Base-by-base conservation (phyloP, 2,888 invertebrate species). In the Anagyrus pseudococci region DNA sequence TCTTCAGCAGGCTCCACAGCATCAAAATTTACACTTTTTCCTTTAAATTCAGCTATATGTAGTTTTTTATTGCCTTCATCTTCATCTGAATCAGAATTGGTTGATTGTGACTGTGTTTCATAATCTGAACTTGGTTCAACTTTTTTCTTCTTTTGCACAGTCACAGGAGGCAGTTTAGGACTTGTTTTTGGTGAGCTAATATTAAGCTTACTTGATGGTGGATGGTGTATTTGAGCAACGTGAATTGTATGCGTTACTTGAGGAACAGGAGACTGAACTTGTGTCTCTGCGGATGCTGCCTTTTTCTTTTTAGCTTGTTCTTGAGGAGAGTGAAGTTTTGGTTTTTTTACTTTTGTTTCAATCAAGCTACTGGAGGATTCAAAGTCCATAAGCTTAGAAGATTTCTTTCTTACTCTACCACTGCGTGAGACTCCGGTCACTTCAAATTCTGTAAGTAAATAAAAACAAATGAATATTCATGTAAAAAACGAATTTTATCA, bases 371-470 rank as follows among this genome's bases (percentile, higher is more conserved):
- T 62, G n/a, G 92, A 91, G 0, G 93, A 93, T 78, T 94, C 93
- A 82, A 96, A 97, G 80, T 96, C 97, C 83, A 94, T 89, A 48
- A 98, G 84, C 79, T 97, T 96, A 0, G 96, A 95, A 22, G 96
- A 96, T 81, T 96, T 97, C 83, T 97, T 97, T 57, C 96, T 85
- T 0, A 96, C 94, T 59, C 95, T 85, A 22, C 95, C 95, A 72
- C 95, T 94, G 58, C 95, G 86, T 1, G 95, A 95, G 43, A 94
- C 88, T 7, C 94, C 94, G 54, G 92, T 92, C 60, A 93, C 92
- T 82, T 92, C 92, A 73, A 92, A 84, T 83, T 91, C 90, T 85
- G 77, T 66, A 77, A 76, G 68, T 48, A 19, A 47, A 29, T n/a
- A 53, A 22, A 20, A 22, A 8, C 7, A 2, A 20, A 8, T 46